These are phyloP conservation scores for Heliconius ethilla DNA, from an alignment of 2,888 invertebrate species.

Conservation along the genomic window DNA sequence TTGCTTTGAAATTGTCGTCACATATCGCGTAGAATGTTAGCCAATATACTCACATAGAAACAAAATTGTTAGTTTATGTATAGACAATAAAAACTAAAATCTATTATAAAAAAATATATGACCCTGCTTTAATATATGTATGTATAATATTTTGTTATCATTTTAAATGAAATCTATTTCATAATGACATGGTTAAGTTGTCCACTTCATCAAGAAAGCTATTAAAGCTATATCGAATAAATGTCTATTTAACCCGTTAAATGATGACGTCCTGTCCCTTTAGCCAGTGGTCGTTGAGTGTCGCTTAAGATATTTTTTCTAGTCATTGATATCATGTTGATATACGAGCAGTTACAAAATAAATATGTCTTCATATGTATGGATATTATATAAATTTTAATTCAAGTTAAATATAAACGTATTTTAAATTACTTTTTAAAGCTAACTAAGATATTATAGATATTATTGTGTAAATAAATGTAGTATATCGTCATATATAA, in stretches of 20 bases:
- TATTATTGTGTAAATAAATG: constrained; percentile 12
- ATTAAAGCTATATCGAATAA: not conserved
- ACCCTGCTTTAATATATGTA: too few relatives aligned
- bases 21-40: constrained; percentile 41
- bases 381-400: not conserved
- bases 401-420: not conserved
- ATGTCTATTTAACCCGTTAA: not conserved
- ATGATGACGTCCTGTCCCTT: not conserved
- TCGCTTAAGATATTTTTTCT: not conserved
- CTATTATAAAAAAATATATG: not conserved
- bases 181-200: not conserved
- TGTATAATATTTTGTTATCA: not conserved
- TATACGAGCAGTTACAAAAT: not conserved
- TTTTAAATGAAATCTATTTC: not conserved
- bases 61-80: not conserved
- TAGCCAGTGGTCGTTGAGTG: not conserved
- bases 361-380: not conserved
- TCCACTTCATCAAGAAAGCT: not conserved
- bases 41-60: constrained; percentile 33
- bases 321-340: not conserved
- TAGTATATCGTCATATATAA: constrained; percentile 12
- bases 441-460: not conserved
- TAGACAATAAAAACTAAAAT: constrained; percentile 4
- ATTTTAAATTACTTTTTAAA: not conserved
- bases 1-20: constrained; percentile 38